phyloP scores from a whole-genome alignment of 2,888 invertebrate species.

The Imbricaverruca yamaguchii region DNA sequence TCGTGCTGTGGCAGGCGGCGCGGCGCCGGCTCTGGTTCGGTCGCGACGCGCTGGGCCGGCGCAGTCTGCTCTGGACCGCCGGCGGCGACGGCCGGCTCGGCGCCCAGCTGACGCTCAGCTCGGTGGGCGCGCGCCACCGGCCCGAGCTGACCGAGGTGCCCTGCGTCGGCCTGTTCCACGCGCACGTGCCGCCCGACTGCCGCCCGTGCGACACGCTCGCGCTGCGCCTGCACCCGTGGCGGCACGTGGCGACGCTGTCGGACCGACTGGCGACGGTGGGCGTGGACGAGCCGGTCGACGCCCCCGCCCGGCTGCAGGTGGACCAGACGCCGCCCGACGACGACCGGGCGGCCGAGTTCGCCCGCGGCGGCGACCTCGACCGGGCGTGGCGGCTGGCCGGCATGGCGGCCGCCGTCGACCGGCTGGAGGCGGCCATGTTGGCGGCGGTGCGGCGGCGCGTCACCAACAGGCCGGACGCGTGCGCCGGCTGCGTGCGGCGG shows the following conservation, averaged over 20 bases:
- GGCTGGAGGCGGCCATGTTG: slow-evolving; percentile 39
- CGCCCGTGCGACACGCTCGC: neutral
- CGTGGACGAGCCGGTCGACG: neutral
- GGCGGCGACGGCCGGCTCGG: slow-evolving; percentile 23
- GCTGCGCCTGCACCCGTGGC: slow-evolving; percentile 38
- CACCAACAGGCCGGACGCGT: slow-evolving; percentile 28
- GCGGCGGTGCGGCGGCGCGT: slow-evolving; percentile 37
- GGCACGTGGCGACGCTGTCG: slow-evolving; percentile 32
- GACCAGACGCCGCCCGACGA: neutral
- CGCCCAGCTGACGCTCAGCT: slow-evolving; percentile 34
- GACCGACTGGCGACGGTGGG: slow-evolving; percentile 27
- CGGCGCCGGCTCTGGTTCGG: slow-evolving; percentile 63
- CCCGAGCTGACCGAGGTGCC: slow-evolving; percentile 39
- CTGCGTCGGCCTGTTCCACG: slow-evolving; percentile 42
- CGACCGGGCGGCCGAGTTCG: neutral
- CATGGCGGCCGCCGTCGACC: slow-evolving; percentile 26
- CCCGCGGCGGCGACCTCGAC: neutral
- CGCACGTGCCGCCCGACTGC: slow-evolving; percentile 34
- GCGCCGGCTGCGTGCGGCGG: slow-evolving; percentile 26
- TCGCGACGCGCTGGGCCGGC: slow-evolving; percentile 75
- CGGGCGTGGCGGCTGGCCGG: neutral
- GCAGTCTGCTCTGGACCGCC: slow-evolving; percentile 59
- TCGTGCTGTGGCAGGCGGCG: slow-evolving; percentile 62
- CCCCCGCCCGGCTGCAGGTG: neutral
- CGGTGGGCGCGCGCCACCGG: slow-evolving; percentile 27